phyloP scores from a whole-genome alignment of 2,113 vertebrate species.

The Anser brachyrhynchus region DNA sequence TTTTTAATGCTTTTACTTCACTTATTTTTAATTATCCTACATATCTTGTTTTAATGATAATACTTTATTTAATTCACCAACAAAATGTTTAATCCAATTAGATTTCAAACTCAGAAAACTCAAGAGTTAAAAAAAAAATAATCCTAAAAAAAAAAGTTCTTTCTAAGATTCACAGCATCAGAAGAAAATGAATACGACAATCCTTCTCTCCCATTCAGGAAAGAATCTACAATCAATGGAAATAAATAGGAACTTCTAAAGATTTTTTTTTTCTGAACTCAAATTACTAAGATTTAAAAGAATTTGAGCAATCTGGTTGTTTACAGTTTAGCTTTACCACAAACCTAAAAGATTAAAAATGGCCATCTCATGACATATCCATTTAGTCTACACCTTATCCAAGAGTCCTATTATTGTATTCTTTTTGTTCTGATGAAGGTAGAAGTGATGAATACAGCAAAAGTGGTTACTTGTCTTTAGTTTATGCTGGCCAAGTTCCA shows the following conservation, averaged over 20 bases:
- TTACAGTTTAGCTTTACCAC: not conserved
- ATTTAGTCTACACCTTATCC: not conserved
- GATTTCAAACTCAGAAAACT: not conserved
- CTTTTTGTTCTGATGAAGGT: not conserved
- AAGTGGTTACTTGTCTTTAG: not conserved
- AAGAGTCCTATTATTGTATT: not conserved
- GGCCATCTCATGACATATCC: not conserved
- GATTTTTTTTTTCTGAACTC: not conserved
- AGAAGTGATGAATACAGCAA: not conserved
- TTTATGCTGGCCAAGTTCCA: not conserved
- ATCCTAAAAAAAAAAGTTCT: not conserved
- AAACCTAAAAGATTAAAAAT: not conserved
- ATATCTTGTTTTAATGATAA: not conserved
- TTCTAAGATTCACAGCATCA: not conserved
- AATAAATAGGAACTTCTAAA: not conserved
- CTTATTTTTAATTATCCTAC: not conserved
- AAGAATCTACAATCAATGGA: not conserved
- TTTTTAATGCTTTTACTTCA: not conserved
- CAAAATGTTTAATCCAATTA: not conserved
- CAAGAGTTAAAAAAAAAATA: not conserved
- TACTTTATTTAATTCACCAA: not conserved
- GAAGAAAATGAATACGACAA: not conserved
- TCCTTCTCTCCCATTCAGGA: not conserved
- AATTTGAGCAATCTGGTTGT: not conserved
- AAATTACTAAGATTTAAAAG: not conserved